phyloP scores from a whole-genome alignment of 2,888 invertebrate species.

The Pecten maximus region DNA sequence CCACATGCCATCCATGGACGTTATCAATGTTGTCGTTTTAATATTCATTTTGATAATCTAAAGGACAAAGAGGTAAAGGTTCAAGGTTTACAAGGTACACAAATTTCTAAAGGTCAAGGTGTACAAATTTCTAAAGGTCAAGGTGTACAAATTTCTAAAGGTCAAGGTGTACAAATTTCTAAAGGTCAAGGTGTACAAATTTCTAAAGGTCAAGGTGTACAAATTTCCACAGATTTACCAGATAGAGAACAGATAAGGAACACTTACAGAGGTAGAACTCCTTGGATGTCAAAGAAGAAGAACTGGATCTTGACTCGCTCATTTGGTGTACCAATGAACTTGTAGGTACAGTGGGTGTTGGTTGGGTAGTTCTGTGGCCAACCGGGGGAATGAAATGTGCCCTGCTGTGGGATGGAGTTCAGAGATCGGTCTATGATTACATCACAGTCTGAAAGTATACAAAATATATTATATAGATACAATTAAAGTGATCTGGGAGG shows the following conservation, averaged over 20 bases:
- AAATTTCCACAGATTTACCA: too few species aligned
- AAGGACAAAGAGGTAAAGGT: too few species aligned
- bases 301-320: constrained; percentile 35
- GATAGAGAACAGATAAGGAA: neutral
- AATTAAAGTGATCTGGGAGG: neutral
- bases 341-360: constrained; percentile 28
- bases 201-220: too few species aligned
- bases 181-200: too few species aligned
- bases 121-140: too few species aligned
- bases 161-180: too few species aligned
- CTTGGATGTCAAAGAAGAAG: constrained; percentile 5
- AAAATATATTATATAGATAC: neutral
- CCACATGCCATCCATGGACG: too few species aligned
- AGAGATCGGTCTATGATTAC: constrained; percentile 3
- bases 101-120: too few species aligned
- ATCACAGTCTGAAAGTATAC: constrained; percentile 40
- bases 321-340: constrained; percentile 33
- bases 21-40: too few species aligned
- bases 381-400: constrained; percentile 33
- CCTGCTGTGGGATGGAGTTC: constrained; percentile 26
- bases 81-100: too few species aligned
- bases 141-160: too few species aligned
- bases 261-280: constrained; percentile 35
- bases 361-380: constrained; percentile 37
- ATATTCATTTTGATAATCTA: too few species aligned